Base-by-base conservation (phyloP, 1,140 invertebrate genomes). In the Trachymyrmex septentrionalis region DNA sequence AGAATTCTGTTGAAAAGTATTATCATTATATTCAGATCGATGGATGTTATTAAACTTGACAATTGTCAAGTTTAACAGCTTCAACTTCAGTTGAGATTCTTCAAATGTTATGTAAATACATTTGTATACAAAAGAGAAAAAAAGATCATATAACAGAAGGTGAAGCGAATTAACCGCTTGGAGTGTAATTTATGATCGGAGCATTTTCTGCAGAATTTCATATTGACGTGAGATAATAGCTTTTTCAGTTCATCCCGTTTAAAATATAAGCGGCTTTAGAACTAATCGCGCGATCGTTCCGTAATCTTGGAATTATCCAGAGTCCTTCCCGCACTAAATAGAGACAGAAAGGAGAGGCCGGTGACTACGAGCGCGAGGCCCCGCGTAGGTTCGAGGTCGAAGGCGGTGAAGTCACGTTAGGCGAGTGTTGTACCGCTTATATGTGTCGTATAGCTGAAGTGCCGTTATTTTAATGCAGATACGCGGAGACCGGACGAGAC, bases 381-480 rank as follows among this genome's bases (percentile, higher is more conserved):
- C 66, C 86, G 90, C 86, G 86, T 91, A 87, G 90, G 90, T 88
- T 91, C 90, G 90, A 89, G 90, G 90, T 89, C 82, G 90, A 86
- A 91, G 90, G 55, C 86, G 73, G 80, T 86, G 86, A 84, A 90
- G 89, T 91, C 90, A 90, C 90, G 90, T 91, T 91, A 91, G 88
- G 82, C 76, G 86, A 90, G 66, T 90, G 86, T 86, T 90, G 86
- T 86, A 84, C 66, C 77, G 90, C 76, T 76, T 86, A 67, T 86
- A 67, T 90, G 80, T 91, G 84, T 91, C 90, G 87, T 90, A 69
- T 69, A 90, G 85, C 55, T 86, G 80, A 92, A 81, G 71, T 92
- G 84, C 91, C 91, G 91, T 92, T 92, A 92, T 90, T 88, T 92
- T 91, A 87, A 87, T 90, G 89, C 78, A 86, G 85, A 90, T 86